Conservation (phyloP, 2,113 vertebrate species). For the Seriola rivoliana region DNA sequence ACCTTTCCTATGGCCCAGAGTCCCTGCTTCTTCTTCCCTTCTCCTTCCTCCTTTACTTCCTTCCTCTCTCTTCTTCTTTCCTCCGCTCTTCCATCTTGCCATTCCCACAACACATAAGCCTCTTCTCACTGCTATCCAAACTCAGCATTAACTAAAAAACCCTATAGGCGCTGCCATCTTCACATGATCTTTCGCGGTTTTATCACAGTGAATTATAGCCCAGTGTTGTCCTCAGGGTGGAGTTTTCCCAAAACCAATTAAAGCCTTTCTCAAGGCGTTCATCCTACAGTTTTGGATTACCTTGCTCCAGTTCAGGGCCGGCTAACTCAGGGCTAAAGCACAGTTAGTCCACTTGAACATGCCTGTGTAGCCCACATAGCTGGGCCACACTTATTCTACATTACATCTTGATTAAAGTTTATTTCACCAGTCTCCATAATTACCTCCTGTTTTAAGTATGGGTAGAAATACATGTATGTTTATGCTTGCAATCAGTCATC, state of each 20-base stretch:
- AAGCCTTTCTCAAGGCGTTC: slow-evolving; percentile 49
- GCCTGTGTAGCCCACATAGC: not conserved
- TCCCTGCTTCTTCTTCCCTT: slow-evolving; percentile 4
- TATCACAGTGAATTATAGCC: slow-evolving; percentile 40
- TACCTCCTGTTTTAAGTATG: not conserved
- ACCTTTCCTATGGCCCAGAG: slow-evolving; percentile 25
- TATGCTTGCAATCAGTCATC: not conserved
- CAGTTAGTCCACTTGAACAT: slow-evolving; percentile 6
- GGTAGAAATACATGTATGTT: not conserved
- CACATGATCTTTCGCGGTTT: slow-evolving; percentile 55
- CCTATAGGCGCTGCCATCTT: slow-evolving; percentile 44
- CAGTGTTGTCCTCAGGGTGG: slow-evolving; percentile 48
- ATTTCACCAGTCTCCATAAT: slow-evolving; percentile 21
- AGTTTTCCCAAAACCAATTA: slow-evolving; percentile 67
- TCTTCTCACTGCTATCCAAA: slow-evolving; percentile 21
- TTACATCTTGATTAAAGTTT: not conserved
- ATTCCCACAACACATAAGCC: slow-evolving; percentile 27
- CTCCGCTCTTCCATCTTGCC: slow-evolving; percentile 10
- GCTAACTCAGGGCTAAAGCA: slow-evolving; percentile 25
- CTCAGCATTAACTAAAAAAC: slow-evolving; percentile 37
- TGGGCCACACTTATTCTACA: not conserved
- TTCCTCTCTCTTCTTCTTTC: slow-evolving; percentile 6
- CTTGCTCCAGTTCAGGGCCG: slow-evolving; percentile 12
- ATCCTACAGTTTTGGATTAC: slow-evolving; percentile 35
- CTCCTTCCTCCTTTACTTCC: slow-evolving; percentile 9